Evolutionary conservation across 2,888 invertebrate genomes (phyloP), one percentile per base, ranked within the genome.

Genomic region (Neoascia interrupta): DNA sequence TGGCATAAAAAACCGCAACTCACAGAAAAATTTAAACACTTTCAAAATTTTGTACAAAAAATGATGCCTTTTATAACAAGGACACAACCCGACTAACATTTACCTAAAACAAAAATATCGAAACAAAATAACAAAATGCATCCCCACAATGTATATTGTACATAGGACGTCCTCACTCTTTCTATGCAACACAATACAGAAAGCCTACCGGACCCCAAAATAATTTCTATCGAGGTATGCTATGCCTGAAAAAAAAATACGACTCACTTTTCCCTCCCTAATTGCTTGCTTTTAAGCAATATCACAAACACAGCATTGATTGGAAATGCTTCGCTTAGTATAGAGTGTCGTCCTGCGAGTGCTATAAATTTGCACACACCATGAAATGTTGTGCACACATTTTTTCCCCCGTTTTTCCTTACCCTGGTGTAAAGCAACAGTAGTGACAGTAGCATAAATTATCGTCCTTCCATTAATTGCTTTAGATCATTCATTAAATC

Each of bases 201-300:
- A 85, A 85, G 83, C 87, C 87, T 75, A 85, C 81, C 81, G 86
- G 87, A 85, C 83, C 84, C 82, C 83, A 82, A 83, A 85, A 84
- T 34, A 79, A 61, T 39, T 80, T 74, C 53, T 41, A 74, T 60
- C 56, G 80, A 80, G 80, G 80, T 80, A 80, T 63, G 74, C 60
- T 47, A 60, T 63, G 18, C 43, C 36, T 4, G 26, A 34, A 37
- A 31, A 28, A 45, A 15, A 28, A 37, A 28, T 28, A 36, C 19
- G 23, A 43, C 21, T 37, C 39, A 43, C 26, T 31, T 15, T 19
- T 31, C 68, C 58, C 58, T 23, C 6, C 5, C 51, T 69, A 58
- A 69, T 70, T 45, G 70, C 70, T 70, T 70, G 70, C 70, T 70
- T 70, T 28, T 21, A 23, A 45, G 69, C 51, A 53, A 60, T 53